phyloP scores from a whole-genome alignment of 2,113 vertebrate species.

The Fregetta grallaria region DNA sequence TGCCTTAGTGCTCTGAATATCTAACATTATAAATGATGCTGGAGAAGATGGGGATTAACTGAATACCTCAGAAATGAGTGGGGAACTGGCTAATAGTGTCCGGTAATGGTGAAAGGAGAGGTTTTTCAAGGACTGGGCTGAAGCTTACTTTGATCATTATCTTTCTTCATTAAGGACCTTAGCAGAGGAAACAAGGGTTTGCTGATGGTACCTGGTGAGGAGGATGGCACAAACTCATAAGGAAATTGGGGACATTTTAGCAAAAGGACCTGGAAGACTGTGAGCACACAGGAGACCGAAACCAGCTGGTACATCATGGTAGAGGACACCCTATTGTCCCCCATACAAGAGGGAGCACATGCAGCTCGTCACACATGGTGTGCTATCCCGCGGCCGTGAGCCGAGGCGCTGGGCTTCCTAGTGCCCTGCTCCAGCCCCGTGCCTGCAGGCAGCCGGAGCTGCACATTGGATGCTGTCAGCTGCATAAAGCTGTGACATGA shows the following conservation, averaged over 20 bases:
- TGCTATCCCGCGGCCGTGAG: accelerated
- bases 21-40: neutral
- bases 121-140: neutral
- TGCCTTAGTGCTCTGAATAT: neutral
- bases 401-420: accelerated
- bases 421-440: neutral
- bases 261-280: neutral
- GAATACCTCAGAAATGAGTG: neutral
- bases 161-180: neutral
- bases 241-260: neutral
- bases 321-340: neutral
- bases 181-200: accelerated
- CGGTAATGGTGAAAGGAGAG: neutral
- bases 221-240: neutral
- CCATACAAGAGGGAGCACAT: neutral
- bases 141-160: neutral
- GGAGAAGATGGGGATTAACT: neutral
- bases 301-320: neutral
- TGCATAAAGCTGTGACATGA: neutral
- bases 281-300: neutral
- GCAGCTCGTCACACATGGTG: accelerated
- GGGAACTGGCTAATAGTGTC: neutral
- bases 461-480: accelerated
- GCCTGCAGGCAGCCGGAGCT: neutral
- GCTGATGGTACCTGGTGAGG: neutral